Evolutionary conservation across 2,113 vertebrate genomes (phyloP), one percentile per base, ranked within the genome.

Genomic region (Lampris megalopsis): DNA sequence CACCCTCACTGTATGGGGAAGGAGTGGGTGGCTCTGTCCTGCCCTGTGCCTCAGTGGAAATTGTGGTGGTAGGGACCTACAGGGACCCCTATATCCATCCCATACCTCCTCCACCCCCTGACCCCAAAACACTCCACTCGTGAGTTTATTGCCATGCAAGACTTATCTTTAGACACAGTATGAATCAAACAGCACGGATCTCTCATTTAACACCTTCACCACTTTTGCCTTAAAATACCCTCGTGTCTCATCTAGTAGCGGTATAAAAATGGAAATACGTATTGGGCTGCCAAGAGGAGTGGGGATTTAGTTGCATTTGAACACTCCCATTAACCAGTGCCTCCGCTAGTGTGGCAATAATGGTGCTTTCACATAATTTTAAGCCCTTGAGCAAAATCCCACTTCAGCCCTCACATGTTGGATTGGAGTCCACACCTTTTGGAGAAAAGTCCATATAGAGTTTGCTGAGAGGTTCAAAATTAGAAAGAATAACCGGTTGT

Each of bases 1-100:
- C 75, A 83, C 72, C 83, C 70, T 81, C 62, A 42, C 77, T 81
- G 80, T 47, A 57, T 79, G 47, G 75, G 56, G 54, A 67, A 84
- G 74, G 61, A 81, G 80, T 24, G 24, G 24, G 24, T 24, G 24
- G 24, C 24, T 82, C 81, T 88, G 75, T 86, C 70, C 66, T 82
- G 77, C 85, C 81, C 81, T 73, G 73, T 43, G 71, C 69, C 64
- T 73, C 68, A 58, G 87, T 83, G 80, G 79, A 91, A 83, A 89
- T 88, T 88, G 79, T 80, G 90, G 77, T 86, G 74, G 71, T 41
- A 68, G 68, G 54, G 63, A 83, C 88, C 78, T 72, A 77, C 73
- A 52, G 87, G 88, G 83, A 86, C 64, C 83, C 78, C 62, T 76
- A 68, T 86, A 90, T 90, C 80, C 73, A 85, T 89, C 71, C 71